These are phyloP conservation scores for Pleuronectes platessa DNA, from an alignment of 2,113 vertebrate species.

Conservation along the genomic window DNA sequence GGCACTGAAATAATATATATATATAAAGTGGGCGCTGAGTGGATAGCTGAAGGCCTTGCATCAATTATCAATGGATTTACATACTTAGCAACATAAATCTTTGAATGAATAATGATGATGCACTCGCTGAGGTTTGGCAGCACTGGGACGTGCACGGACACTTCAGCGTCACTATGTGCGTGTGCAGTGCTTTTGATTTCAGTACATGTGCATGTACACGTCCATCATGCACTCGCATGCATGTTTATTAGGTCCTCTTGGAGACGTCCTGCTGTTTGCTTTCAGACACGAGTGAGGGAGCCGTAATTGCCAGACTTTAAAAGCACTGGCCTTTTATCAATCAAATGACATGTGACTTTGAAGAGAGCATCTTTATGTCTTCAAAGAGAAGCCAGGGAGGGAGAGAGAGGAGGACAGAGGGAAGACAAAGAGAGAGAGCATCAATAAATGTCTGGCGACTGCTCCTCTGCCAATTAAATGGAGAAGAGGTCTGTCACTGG, in stretches of 20 bases:
- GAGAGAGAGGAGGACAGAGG: not conserved
- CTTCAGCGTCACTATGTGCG: not conserved
- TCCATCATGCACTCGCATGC: no score
- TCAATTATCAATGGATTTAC: constrained; percentile 17
- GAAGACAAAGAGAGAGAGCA: constrained; percentile 6
- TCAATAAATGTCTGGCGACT: not conserved
- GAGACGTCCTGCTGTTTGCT: constrained; percentile 38
- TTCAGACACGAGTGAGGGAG: constrained; percentile 29
- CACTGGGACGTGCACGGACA: not conserved
- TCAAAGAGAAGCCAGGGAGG: constrained; percentile 42
- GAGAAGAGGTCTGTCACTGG: constrained; percentile 18
- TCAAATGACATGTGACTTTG: constrained; percentile 60
- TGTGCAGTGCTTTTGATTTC: not conserved
- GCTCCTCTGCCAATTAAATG: constrained; percentile 37
- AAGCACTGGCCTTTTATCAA: constrained; percentile 53
- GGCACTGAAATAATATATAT: not conserved
- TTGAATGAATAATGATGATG: not conserved
- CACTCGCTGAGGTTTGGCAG: not conserved
- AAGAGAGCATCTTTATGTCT: constrained; percentile 55
- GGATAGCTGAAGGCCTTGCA: not conserved
- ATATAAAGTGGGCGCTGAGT: not conserved
- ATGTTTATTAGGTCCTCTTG: constrained; percentile 12
- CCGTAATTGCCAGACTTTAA: constrained; percentile 52
- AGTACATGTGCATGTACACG: not conserved
- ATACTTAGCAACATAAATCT: not conserved